These are phyloP conservation scores for Leistus spinibarbis DNA, from an alignment of 2,888 invertebrate species.

Conservation along the genomic window DNA sequence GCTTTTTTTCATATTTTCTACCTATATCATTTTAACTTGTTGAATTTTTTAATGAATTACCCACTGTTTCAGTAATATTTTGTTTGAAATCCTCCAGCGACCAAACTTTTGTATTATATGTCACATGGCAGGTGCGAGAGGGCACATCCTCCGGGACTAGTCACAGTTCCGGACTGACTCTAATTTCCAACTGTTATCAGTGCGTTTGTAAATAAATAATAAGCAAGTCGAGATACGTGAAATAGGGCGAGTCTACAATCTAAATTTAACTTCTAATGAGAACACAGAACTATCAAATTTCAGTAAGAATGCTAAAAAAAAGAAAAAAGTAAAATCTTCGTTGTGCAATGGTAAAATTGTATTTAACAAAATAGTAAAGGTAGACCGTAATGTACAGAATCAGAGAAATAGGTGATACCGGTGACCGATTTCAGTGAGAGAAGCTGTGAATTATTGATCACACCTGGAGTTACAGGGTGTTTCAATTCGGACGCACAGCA, in stretches of 20 bases:
- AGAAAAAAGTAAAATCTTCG: too few relatives aligned
- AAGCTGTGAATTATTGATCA: slow-evolving; percentile 36
- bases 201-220: background rate
- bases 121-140: background rate
- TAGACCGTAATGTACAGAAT: background rate
- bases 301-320: too few relatives aligned
- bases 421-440: slow-evolving; percentile 28
- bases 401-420: background rate
- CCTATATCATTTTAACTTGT: background rate
- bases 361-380: background rate
- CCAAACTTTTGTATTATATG: background rate
- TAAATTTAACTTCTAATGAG: too few relatives aligned
- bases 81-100: background rate
- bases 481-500: background rate
- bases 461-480: slow-evolving; percentile 26
- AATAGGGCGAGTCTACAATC: background rate
- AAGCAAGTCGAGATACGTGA: background rate
- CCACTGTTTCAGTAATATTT: background rate
- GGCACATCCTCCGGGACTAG: background rate
- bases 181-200: background rate
- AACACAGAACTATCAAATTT: too few relatives aligned
- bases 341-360: too few relatives aligned
- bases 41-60: background rate
- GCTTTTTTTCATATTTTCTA: too few relatives aligned
- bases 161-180: background rate